Percentiles rank a stretch among this genome's conserved stretches.
Conservation (phyloP, 2,113 vertebrate species). For the Aptenodytes forsteri region DNA sequence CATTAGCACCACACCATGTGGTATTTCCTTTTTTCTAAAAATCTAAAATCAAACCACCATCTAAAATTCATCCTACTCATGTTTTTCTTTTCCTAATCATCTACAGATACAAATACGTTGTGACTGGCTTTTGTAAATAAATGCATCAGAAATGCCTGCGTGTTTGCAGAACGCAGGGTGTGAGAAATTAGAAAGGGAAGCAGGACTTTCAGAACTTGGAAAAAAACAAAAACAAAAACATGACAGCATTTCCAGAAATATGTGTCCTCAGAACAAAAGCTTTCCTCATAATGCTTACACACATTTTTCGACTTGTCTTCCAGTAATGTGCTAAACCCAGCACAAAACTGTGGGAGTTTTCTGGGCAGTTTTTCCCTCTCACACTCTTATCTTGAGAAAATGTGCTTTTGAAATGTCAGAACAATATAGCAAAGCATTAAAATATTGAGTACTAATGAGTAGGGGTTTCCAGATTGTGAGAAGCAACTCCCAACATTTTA, state of each 20-base stretch:
- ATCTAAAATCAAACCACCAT: background rate
- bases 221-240: background rate
- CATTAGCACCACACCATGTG: background rate
- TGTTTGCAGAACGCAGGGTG: background rate
- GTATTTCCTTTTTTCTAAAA: background rate
- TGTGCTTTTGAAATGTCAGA: slow-evolving; percentile 9
- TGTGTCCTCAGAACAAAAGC: background rate
- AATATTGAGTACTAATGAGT: background rate
- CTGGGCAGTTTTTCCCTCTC: background rate
- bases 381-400: slow-evolving; percentile 8
- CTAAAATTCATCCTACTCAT: background rate
- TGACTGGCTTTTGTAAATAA: background rate
- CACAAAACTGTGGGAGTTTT: slow-evolving; percentile 6
- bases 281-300: background rate
- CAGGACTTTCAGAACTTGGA: background rate
- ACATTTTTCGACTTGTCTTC: background rate
- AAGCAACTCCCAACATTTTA: background rate
- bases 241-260: slow-evolving; percentile 4
- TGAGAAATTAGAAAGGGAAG: background rate
- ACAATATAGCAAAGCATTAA: background rate
- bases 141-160: background rate
- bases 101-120: background rate
- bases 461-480: background rate
- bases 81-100: background rate
- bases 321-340: background rate